These are phyloP conservation scores for Perizoma affinitatum DNA, from an alignment of 2,888 invertebrate species.

Conservation along the genomic window DNA sequence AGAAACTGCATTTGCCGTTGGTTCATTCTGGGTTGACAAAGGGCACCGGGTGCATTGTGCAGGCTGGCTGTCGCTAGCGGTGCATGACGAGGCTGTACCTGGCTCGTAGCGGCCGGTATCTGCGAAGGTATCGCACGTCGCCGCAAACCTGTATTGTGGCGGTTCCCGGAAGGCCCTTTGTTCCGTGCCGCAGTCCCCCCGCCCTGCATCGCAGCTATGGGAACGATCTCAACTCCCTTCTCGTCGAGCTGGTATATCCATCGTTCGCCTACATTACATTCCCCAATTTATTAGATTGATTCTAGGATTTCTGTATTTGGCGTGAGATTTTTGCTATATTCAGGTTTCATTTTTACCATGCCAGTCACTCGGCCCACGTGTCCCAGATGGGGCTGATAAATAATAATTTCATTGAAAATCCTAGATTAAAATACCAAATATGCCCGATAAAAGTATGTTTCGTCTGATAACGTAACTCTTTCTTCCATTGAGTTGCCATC, in stretches of 20 bases:
- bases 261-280: conserved; percentile 14
- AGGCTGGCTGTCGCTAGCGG: conserved; percentile 29
- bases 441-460: too few species aligned
- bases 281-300: conserved; percentile 19
- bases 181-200: conserved; percentile 66
- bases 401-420: too few species aligned
- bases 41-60: conserved; percentile 47
- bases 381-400: too few species aligned
- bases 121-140: conserved; percentile 83
- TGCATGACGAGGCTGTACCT: conserved; percentile 58
- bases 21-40: conserved; percentile 68
- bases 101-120: conserved; percentile 70
- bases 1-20: conserved; percentile 54
- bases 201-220: conserved; percentile 54
- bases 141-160: conserved; percentile 82
- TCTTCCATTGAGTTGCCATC: too few species aligned
- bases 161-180: conserved; percentile 82
- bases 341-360: conserved; percentile 3
- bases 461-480: too few species aligned
- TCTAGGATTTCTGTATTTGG: conserved; percentile 13
- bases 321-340: conserved; percentile 10
- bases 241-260: conserved; percentile 42
- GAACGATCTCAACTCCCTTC: conserved; percentile 54
- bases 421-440: too few species aligned
- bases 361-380: not conserved